These are phyloP conservation scores for Tachysurus fulvidraco DNA, from an alignment of 2,113 vertebrate genomes.

Conservation along the genomic window DNA sequence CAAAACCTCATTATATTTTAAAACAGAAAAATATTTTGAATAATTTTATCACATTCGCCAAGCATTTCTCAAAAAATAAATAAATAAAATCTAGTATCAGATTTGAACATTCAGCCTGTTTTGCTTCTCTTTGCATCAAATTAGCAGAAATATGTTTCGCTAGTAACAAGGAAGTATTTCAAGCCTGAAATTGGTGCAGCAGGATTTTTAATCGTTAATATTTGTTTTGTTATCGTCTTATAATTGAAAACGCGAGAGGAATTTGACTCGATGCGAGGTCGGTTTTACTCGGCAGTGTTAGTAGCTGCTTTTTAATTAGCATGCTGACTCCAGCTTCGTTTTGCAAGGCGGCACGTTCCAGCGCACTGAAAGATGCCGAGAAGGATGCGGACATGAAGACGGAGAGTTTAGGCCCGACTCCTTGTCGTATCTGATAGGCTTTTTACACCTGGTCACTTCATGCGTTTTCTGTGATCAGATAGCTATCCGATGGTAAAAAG, in stretches of 20 bases:
- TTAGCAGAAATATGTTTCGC: neutral
- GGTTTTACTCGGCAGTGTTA: neutral
- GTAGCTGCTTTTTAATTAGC: neutral
- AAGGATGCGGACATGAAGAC: neutral
- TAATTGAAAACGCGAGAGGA: neutral
- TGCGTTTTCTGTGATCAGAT: too few relatives aligned
- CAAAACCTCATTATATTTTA: too few relatives aligned
- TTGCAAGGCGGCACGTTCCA: too few relatives aligned
- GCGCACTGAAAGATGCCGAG: neutral
- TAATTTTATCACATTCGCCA: too few relatives aligned
- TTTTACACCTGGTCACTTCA: too few relatives aligned
- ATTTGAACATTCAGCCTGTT: neutral
- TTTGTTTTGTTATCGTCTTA: neutral
- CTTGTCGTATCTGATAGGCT: neutral
- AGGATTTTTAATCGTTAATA: neutral
- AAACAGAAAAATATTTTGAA: too few relatives aligned
- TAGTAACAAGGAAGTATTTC: neutral
- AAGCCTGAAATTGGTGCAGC: neutral
- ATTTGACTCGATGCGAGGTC: too few relatives aligned
- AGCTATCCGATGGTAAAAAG: too few relatives aligned
- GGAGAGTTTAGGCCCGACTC: neutral
- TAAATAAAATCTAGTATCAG: too few relatives aligned
- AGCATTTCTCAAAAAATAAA: too few relatives aligned
- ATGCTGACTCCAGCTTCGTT: neutral
- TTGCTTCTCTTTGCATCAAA: neutral